A percentile compares a stretch with the other conserved stretches of the same genome.
Evolutionary conservation across 2,797 vertebrate species (phyloP).

Genomic region (Graptemys geographica): DNA sequence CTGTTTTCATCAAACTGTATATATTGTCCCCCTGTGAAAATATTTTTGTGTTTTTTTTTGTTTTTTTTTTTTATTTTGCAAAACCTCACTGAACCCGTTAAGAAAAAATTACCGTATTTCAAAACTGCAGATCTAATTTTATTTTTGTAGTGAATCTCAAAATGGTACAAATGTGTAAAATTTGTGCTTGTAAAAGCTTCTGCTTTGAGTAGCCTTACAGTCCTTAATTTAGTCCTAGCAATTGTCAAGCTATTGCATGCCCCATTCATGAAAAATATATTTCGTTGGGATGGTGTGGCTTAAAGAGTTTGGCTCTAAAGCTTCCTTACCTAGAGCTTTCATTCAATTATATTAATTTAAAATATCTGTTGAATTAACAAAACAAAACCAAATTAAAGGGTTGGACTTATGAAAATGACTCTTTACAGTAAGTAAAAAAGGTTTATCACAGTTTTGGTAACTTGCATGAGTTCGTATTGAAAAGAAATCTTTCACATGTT

Average conservation of each 20-base stretch:
- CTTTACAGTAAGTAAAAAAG: conserved; percentile 86
- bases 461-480: conserved; percentile 85
- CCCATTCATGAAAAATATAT: conserved; percentile 70
- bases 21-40: conserved; percentile 65
- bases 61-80: conserved; percentile 6
- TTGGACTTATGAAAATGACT: conserved; percentile 80
- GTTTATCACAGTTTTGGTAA: conserved; percentile 92
- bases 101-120: conserved; percentile 65
- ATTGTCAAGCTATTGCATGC: conserved; percentile 77
- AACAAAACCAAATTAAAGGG: conserved; percentile 76
- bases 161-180: conserved; percentile 79
- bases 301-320: conserved; percentile 73
- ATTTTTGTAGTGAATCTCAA: conserved; percentile 67
- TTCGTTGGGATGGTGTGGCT: conserved; percentile 66
- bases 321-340: conserved; percentile 73
- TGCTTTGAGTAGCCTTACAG: conserved; percentile 81
- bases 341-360: conserved; percentile 87
- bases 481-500: conserved; percentile 80
- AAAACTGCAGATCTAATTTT: conserved; percentile 62
- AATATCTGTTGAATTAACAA: conserved; percentile 81
- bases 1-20: conserved; percentile 73
- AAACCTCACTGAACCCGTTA: conserved; percentile 72
- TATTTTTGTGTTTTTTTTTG: conserved; percentile 51
- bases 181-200: conserved; percentile 80
- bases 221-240: conserved; percentile 70